Conservation (phyloP, 2,113 vertebrate species). For the Passerina amoena region DNA sequence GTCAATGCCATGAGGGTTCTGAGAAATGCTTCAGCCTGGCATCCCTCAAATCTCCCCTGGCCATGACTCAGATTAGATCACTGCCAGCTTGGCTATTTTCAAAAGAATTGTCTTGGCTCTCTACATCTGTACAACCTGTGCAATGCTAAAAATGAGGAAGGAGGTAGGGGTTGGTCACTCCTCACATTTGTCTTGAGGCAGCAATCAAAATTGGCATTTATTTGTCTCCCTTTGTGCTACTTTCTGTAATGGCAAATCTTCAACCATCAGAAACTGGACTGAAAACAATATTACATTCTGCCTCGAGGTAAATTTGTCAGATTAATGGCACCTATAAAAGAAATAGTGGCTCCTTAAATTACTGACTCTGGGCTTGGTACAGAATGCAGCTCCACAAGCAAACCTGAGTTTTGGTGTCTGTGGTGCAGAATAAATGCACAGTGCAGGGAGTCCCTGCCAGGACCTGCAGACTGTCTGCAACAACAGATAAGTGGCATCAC, state of each 20-base stretch:
- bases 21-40: neutral
- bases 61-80: neutral
- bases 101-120: neutral
- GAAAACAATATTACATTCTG: neutral
- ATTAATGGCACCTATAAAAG: neutral
- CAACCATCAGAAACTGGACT: neutral
- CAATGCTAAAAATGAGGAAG: neutral
- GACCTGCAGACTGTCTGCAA: neutral
- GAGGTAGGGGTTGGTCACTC: neutral
- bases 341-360: neutral
- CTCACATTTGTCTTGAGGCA: neutral
- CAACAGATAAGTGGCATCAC: rapidly evolving
- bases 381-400: neutral
- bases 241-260: neutral
- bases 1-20: rapidly evolving
- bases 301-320: neutral
- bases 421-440: neutral
- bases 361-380: neutral
- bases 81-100: neutral
- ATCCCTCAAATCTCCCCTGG: neutral
- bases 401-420: neutral
- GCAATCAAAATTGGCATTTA: neutral
- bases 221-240: neutral
- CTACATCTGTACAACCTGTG: neutral
- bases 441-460: neutral